Conservation (phyloP, 2,113 vertebrate genomes). For the Corythornis vintsioides region DNA sequence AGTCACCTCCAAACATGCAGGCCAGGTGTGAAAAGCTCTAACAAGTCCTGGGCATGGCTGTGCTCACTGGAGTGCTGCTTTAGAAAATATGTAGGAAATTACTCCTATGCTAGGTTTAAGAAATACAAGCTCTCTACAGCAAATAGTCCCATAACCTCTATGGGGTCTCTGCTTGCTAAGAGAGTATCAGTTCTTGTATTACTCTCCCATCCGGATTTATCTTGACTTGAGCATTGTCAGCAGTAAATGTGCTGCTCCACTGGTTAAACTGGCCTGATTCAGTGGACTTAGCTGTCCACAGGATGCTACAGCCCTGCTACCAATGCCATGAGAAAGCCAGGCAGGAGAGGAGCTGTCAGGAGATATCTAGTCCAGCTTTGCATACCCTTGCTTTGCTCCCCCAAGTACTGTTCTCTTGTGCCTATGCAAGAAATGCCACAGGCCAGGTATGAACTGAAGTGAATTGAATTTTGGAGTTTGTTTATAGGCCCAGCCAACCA, state of each 20-base stretch:
- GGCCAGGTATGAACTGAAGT: background rate
- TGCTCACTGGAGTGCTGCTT: background rate
- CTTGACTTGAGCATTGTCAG: background rate
- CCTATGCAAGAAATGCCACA: background rate
- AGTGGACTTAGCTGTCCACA: background rate
- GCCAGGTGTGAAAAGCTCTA: background rate
- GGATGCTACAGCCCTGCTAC: background rate
- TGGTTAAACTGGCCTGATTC: conserved; percentile 9
- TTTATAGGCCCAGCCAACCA: background rate
- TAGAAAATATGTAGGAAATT: accelerated
- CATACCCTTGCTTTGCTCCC: background rate
- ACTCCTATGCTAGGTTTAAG: background rate
- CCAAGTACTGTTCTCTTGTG: background rate
- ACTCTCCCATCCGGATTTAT: background rate
- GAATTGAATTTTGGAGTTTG: background rate
- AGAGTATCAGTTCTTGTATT: background rate
- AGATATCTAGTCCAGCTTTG: background rate
- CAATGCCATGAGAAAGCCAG: background rate
- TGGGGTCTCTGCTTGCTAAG: background rate
- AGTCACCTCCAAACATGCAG: background rate
- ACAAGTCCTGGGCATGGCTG: background rate
- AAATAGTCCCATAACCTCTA: background rate
- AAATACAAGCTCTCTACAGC: background rate
- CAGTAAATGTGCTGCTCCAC: conserved; percentile 15
- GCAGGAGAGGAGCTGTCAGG: background rate